phyloP scores from a whole-genome alignment of 2,797 vertebrate genomes.

The Acanthis flammea region DNA sequence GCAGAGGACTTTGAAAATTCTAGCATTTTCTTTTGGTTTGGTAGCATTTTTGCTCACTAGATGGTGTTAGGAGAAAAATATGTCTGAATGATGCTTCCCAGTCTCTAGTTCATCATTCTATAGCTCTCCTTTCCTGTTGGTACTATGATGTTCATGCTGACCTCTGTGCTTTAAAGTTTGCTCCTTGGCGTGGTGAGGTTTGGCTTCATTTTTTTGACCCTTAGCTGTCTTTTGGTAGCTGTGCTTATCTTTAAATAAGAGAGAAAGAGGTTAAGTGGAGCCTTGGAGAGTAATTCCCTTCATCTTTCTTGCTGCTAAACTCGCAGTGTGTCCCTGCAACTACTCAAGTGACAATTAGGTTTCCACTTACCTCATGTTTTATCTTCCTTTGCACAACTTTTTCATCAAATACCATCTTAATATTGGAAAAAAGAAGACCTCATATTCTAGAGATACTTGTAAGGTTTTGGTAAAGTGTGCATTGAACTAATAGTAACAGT shows the following conservation, averaged over 20 bases:
- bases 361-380: background rate
- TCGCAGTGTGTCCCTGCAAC: fast-evolving
- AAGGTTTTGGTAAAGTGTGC: background rate
- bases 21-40: background rate
- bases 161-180: background rate
- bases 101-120: background rate
- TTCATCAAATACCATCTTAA: background rate
- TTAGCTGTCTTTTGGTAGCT: background rate
- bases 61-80: background rate
- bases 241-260: background rate
- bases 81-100: background rate
- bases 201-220: background rate
- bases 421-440: background rate
- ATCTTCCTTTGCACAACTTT: background rate
- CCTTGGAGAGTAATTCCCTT: background rate
- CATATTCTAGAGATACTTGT: background rate
- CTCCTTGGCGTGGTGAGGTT: background rate
- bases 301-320: background rate
- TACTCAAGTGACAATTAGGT: background rate
- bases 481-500: background rate
- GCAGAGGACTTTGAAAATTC: background rate
- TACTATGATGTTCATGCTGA: background rate
- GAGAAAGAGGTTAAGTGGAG: background rate
- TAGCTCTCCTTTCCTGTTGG: background rate
- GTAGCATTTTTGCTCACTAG: background rate